Evolutionary conservation across 2,888 invertebrate species (phyloP).

Genomic region (Orgyia antiqua): DNA sequence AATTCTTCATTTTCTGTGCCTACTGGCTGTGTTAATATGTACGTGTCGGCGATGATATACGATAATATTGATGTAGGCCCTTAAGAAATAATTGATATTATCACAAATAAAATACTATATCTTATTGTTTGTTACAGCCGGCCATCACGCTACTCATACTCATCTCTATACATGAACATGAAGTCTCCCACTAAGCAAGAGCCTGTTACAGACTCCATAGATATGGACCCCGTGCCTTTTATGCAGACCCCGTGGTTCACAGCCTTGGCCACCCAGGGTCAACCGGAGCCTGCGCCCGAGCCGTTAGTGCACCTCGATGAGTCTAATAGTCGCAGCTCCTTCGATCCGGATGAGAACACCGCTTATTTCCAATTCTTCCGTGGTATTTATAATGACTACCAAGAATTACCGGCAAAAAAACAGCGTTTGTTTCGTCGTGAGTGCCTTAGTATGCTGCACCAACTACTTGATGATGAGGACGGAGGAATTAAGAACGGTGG

Average conservation of each 20-base stretch:
- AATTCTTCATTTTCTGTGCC: too few species aligned
- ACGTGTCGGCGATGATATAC: too few species aligned
- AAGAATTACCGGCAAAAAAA: conserved; percentile 42
- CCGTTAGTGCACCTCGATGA: conserved; percentile 36
- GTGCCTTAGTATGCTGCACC: conserved; percentile 52
- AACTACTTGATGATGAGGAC: conserved; percentile 55
- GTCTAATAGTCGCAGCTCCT: conserved; percentile 37
- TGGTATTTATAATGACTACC: conserved; percentile 57
- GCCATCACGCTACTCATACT: conserved; percentile 38
- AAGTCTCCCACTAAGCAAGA: conserved; percentile 17
- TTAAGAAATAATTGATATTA: too few species aligned
- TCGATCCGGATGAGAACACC: conserved; percentile 53
- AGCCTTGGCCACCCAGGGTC: conserved; percentile 14
- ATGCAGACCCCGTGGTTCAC: conserved; percentile 27
- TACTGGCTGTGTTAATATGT: too few species aligned
- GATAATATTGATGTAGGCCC: too few species aligned
- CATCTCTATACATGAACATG: conserved; percentile 33
- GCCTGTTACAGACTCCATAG: conserved; percentile 12
- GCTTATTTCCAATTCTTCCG: conserved; percentile 68
- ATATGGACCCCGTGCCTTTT: conserved; percentile 29
- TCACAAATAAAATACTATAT: too few species aligned
- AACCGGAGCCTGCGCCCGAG: conserved; percentile 26
- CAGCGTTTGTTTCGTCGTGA: conserved; percentile 54
- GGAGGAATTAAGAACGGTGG: conserved; percentile 5
- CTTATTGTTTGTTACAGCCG: too few species aligned